A percentile compares a stretch with the other conserved stretches of the same genome.
These are phyloP conservation scores for Columba livia DNA, from an alignment of 2,113 vertebrate species.

Conservation along the genomic window DNA sequence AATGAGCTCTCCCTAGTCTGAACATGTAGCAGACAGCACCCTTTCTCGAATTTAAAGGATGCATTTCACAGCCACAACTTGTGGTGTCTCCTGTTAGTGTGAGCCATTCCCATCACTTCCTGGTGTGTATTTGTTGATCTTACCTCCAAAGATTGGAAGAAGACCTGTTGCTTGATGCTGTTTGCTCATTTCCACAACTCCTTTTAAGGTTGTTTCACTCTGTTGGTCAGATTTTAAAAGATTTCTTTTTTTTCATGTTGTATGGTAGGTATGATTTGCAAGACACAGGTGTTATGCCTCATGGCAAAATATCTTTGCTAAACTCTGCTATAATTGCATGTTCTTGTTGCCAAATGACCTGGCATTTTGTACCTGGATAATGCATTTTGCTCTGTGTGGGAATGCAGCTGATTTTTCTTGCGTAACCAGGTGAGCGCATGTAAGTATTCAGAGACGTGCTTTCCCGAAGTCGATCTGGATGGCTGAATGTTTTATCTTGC, in stretches of 20 bases:
- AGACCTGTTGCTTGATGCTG: background rate
- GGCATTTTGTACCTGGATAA: background rate
- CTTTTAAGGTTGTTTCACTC: background rate
- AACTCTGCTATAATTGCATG: background rate
- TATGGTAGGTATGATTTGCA: background rate
- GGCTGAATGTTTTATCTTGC: background rate
- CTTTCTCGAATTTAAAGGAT: background rate
- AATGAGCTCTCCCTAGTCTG: background rate
- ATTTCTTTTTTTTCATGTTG: background rate
- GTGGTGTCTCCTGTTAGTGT: background rate
- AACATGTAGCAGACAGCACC: background rate
- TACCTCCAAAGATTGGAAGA: background rate
- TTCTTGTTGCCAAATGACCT: background rate
- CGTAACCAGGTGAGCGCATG: rapidly evolving
- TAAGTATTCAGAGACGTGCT: background rate
- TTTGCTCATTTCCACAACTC: background rate
- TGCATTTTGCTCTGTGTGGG: background rate
- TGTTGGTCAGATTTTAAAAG: background rate
- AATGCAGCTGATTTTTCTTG: background rate
- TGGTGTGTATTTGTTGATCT: background rate
- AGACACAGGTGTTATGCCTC: background rate
- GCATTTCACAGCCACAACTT: background rate
- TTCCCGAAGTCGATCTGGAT: background rate
- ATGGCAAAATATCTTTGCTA: background rate
- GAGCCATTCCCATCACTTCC: background rate